Percentiles rank a stretch among this genome's conserved stretches.
phyloP scores from a whole-genome alignment of 2,888 invertebrate species.

The Macrophya alboannulata region DNA sequence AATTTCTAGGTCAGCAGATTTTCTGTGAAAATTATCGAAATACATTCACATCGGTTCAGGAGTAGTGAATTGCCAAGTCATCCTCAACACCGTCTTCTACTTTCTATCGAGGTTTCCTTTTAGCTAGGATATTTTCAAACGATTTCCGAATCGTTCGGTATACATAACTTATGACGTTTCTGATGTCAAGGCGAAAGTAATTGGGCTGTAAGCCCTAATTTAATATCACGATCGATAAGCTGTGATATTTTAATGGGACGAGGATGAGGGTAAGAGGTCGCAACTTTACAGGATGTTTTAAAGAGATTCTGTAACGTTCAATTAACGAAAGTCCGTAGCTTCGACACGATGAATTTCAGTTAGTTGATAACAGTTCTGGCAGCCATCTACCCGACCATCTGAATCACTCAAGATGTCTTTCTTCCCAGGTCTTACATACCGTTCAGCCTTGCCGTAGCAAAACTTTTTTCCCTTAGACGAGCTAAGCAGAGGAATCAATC shows the following conservation, averaged over 20 bases:
- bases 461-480: slow-evolving; percentile 18
- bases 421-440: slow-evolving; percentile 9
- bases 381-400: slow-evolving; percentile 19
- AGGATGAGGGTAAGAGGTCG: not conserved
- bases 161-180: not conserved
- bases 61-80: not conserved
- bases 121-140: not conserved
- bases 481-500: slow-evolving; percentile 46
- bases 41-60: not conserved
- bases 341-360: slow-evolving; percentile 18
- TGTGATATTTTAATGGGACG: not conserved
- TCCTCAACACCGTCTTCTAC: not conserved
- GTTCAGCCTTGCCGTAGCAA: slow-evolving; percentile 1
- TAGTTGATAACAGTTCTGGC: not conserved
- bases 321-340: slow-evolving; percentile 5
- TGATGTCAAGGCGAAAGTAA: not conserved
- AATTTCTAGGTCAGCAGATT: slow-evolving; percentile 5
- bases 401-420: slow-evolving; percentile 52
- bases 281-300: not conserved
- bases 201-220: slow-evolving; percentile 1
- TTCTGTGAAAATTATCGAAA: not conserved
- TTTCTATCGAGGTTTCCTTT: not conserved
- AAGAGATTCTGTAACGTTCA: not conserved
- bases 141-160: not conserved
- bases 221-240: slow-evolving; percentile 1